These are phyloP conservation scores for Sylvilagus bachmani DNA, from an alignment of 2,113 vertebrate genomes.

Conservation along the genomic window DNA sequence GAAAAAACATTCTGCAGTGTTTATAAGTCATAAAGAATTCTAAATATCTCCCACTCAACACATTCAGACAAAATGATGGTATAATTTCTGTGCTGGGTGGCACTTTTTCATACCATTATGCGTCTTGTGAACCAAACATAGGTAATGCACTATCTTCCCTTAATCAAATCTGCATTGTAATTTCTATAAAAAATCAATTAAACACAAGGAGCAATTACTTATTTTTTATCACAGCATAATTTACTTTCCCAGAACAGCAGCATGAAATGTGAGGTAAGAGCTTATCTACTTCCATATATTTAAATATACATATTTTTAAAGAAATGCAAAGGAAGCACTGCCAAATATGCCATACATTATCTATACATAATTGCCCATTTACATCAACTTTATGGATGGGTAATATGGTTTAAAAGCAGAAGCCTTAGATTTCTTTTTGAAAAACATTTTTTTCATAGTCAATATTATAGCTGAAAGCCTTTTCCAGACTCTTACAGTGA, in stretches of 20 bases:
- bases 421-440: not conserved
- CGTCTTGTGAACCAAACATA: constrained; percentile 79
- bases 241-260: constrained; percentile 83
- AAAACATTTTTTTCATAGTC: not conserved
- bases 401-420: constrained; percentile 43
- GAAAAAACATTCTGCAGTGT: constrained; percentile 68
- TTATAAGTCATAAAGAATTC: constrained; percentile 79
- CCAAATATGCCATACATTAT: constrained; percentile 59
- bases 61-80: constrained; percentile 55
- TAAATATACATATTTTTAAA: constrained; percentile 70
- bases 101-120: constrained; percentile 69
- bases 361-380: constrained; percentile 53
- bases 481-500: constrained; percentile 30
- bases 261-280: constrained; percentile 74
- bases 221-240: constrained; percentile 87
- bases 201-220: constrained; percentile 86
- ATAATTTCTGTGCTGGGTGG: constrained; percentile 73
- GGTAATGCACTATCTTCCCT: constrained; percentile 83
- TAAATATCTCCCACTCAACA: constrained; percentile 81
- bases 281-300: constrained; percentile 63
- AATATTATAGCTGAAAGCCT: constrained; percentile 43
- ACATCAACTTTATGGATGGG: constrained; percentile 55
- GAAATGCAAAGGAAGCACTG: constrained; percentile 63
- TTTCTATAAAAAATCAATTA: constrained; percentile 87
- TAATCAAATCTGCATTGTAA: constrained; percentile 86